phyloP scores from a whole-genome alignment of 1,140 invertebrate species.

The Orchestia grillus region DNA sequence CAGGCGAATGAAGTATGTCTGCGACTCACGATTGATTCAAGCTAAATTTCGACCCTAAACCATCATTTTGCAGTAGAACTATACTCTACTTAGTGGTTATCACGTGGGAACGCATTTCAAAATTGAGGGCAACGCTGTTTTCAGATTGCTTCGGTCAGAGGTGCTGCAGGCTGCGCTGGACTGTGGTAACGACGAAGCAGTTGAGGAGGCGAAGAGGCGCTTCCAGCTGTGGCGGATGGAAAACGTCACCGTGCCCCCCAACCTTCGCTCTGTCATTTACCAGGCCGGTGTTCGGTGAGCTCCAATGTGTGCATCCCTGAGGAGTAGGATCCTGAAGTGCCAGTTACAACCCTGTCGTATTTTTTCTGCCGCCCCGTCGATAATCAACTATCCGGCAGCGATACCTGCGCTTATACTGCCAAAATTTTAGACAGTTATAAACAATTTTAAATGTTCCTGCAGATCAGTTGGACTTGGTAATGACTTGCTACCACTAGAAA shows the following conservation, averaged over 20 bases:
- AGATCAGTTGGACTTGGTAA: too few species aligned
- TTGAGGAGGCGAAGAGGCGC: constrained; percentile 76
- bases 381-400: too few species aligned
- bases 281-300: constrained; percentile 75
- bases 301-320: background rate
- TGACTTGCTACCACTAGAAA: too few species aligned
- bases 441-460: too few species aligned
- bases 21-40: background rate
- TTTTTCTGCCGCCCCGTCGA: too few species aligned
- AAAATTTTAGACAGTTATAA: too few species aligned
- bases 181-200: constrained; percentile 77
- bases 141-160: constrained; percentile 75
- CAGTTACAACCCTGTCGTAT: too few species aligned
- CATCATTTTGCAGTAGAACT: background rate
- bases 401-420: too few species aligned
- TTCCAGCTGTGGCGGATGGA: constrained; percentile 80
- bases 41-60: background rate
- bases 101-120: background rate
- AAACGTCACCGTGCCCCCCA: constrained; percentile 76
- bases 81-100: background rate
- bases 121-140: constrained; percentile 27
- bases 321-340: too few species aligned
- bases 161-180: constrained; percentile 77
- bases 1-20: too few species aligned
- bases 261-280: constrained; percentile 82